Evolutionary conservation across 2,113 vertebrate genomes (phyloP).

Genomic region (Rattus rattus): DNA sequence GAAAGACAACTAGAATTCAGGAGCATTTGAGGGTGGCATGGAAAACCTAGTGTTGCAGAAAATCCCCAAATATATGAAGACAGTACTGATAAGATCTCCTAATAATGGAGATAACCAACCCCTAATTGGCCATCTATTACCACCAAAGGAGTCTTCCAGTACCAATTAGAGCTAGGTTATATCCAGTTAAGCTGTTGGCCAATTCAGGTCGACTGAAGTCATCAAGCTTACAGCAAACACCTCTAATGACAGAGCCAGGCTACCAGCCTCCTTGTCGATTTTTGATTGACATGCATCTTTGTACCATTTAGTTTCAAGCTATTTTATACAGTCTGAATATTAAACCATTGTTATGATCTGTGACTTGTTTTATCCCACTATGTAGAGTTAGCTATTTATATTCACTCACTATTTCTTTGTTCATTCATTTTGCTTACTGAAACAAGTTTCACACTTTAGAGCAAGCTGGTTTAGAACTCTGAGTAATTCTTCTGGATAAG

Average conservation of each 20-base stretch:
- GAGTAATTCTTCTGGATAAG: neutral
- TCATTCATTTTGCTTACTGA: neutral
- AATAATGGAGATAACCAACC: neutral
- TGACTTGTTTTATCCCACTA: neutral
- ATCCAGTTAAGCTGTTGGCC: neutral
- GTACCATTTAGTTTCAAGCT: neutral
- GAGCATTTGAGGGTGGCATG: too few relatives aligned
- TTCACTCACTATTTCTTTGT: neutral
- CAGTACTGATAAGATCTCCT: neutral
- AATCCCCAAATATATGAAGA: too few relatives aligned
- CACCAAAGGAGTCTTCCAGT: neutral
- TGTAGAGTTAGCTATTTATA: neutral
- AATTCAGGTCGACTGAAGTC: neutral
- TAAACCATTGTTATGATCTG: neutral
- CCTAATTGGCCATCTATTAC: neutral
- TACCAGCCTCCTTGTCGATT: neutral
- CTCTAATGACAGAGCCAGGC: neutral
- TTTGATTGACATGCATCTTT: neutral
- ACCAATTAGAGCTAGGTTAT: neutral
- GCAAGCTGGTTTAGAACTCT: too few relatives aligned
- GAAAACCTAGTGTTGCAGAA: too few relatives aligned
- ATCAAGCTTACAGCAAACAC: neutral
- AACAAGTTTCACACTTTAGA: neutral
- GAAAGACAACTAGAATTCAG: too few relatives aligned
- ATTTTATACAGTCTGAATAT: neutral